These are phyloP conservation scores for Melangyna quadrimaculata DNA, from an alignment of 2,888 invertebrate species.

Conservation along the genomic window DNA sequence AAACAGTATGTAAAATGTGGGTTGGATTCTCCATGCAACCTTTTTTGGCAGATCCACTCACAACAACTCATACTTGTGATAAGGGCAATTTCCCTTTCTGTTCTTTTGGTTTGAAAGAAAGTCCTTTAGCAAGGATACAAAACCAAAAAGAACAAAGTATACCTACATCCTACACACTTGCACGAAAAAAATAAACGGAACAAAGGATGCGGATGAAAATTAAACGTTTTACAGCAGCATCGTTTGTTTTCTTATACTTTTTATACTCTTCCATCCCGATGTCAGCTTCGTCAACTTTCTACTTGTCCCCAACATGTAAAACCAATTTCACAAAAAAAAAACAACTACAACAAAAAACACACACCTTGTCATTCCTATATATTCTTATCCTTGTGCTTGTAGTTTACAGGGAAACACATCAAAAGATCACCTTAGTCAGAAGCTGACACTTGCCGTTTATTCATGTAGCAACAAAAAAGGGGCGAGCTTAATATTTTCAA, in stretches of 20 bases:
- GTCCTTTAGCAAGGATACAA: constrained; percentile 33
- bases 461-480: not conserved
- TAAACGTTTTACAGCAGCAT: constrained; percentile 49
- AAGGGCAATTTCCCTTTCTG: constrained; percentile 36
- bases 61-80: constrained; percentile 49
- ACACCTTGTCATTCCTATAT: constrained; percentile 32
- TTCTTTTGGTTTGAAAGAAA: constrained; percentile 21
- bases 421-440: constrained; percentile 48
- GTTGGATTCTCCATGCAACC: constrained; percentile 22
- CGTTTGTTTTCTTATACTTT: constrained; percentile 6
- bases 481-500: constrained; percentile 6
- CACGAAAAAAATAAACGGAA: constrained; percentile 21
- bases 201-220: constrained; percentile 64
- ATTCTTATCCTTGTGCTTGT: constrained; percentile 19
- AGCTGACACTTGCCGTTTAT: constrained; percentile 47
- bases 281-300: constrained; percentile 48
- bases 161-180: no score
- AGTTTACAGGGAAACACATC: constrained; percentile 28
- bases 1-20: constrained; percentile 61
- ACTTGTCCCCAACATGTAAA: constrained; percentile 59
- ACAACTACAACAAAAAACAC: not conserved
- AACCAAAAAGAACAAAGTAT: constrained; percentile 10
- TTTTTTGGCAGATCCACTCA: constrained; percentile 33
- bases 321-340: constrained; percentile 52
- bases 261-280: not conserved